phyloP scores from a whole-genome alignment of 2,113 vertebrate genomes.

The Ranitomeya imitator region DNA sequence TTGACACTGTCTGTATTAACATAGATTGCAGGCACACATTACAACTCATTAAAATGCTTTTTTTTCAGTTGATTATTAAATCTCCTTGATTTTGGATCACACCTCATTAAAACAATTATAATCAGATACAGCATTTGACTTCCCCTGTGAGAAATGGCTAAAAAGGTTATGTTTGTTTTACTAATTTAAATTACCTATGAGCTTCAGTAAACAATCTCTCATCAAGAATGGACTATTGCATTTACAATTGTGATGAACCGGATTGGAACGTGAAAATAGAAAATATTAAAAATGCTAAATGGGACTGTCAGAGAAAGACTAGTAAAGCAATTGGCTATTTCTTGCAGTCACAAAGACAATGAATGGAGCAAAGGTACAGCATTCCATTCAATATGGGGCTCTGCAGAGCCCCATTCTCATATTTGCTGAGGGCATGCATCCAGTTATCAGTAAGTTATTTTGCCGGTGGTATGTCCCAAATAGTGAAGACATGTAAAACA shows the following conservation, averaged over 20 bases:
- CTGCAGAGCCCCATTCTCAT: too few species aligned
- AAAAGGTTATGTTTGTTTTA: slow-evolving; percentile 84
- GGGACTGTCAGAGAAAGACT: too few species aligned
- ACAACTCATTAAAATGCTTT: slow-evolving; percentile 76
- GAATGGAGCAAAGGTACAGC: too few species aligned
- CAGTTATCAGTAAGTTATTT: too few species aligned
- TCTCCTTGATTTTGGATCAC: slow-evolving; percentile 78
- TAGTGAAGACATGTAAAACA: too few species aligned
- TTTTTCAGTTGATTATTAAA: slow-evolving; percentile 72
- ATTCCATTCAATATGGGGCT: too few species aligned
- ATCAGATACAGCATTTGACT: slow-evolving; percentile 82
- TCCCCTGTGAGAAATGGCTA: slow-evolving; percentile 76
- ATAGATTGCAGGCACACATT: slow-evolving; percentile 70
- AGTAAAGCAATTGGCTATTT: too few species aligned
- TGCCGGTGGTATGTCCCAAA: too few species aligned
- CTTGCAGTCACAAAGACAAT: too few species aligned
- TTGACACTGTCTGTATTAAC: slow-evolving; percentile 20
- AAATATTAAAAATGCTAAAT: not conserved
- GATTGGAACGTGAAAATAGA: not conserved
- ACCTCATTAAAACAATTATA: slow-evolving; percentile 84
- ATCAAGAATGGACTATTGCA: slow-evolving; percentile 66
- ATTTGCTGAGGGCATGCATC: too few species aligned
- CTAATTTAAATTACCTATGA: slow-evolving; percentile 72
- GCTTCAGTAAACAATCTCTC: slow-evolving; percentile 72
- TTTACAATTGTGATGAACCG: slow-evolving; percentile 65